Evolutionary conservation across 92 coral and sea anemone species (phyloP).

Genomic region (Porites cylindrica): DNA sequence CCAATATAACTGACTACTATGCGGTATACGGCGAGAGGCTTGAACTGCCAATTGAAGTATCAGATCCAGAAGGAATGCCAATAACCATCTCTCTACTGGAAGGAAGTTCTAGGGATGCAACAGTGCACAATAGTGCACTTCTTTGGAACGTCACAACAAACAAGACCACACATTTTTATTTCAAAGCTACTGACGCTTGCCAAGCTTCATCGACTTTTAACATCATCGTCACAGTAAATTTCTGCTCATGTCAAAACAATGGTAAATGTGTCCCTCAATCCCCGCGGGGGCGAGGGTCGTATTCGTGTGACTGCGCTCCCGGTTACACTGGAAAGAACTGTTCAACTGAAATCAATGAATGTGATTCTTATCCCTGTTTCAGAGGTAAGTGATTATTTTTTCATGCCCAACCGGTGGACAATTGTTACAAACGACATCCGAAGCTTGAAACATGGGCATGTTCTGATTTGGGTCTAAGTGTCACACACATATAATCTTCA

Average conservation of each 20-base stretch:
- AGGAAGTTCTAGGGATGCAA: slow-evolving; percentile 35
- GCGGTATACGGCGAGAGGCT: slow-evolving; percentile 49
- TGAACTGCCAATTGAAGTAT: slow-evolving; percentile 42
- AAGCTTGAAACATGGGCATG: no score
- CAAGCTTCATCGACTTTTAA: slow-evolving; percentile 33
- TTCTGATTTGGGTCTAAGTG: no score
- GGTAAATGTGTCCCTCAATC: slow-evolving; percentile 62
- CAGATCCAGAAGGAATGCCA: slow-evolving; percentile 69
- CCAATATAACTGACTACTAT: slow-evolving; percentile 25
- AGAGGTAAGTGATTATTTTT: slow-evolving; percentile 5
- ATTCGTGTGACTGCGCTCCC: slow-evolving; percentile 53
- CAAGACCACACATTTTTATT: slow-evolving; percentile 18
- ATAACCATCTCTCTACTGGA: slow-evolving; percentile 40
- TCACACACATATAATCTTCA: no score
- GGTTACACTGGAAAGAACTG: slow-evolving; percentile 68
- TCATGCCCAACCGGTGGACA: not conserved
- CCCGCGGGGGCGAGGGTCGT: slow-evolving; percentile 61
- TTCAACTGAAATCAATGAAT: slow-evolving; percentile 62
- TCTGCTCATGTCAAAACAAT: slow-evolving; percentile 63
- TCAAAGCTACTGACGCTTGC: slow-evolving; percentile 72
- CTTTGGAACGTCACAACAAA: slow-evolving; percentile 54
- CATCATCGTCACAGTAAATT: slow-evolving; percentile 43
- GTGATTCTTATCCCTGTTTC: slow-evolving; percentile 57
- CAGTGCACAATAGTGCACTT: slow-evolving; percentile 15
- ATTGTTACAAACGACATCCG: not conserved